Evolutionary conservation across 2,888 invertebrate species (phyloP).

Genomic region (Pyrocoelia pectoralis): DNA sequence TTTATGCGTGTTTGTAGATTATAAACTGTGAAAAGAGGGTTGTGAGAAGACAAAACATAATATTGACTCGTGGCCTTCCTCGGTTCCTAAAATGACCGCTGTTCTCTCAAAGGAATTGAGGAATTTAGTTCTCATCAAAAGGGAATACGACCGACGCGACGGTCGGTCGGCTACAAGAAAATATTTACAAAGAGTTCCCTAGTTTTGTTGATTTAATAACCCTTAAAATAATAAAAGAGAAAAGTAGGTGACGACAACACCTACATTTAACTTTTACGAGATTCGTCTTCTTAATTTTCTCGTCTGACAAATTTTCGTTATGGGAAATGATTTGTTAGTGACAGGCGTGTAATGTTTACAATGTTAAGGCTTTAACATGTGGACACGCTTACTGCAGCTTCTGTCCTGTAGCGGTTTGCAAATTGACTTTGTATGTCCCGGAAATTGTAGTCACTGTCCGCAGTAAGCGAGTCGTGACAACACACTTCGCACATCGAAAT

Average conservation of each 20-base stretch:
- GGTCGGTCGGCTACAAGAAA: slow-evolving; percentile 21
- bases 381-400: slow-evolving; percentile 36
- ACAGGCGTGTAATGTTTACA: slow-evolving; percentile 27
- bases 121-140: slow-evolving; percentile 30
- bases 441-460: slow-evolving; percentile 54
- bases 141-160: background rate
- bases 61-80: slow-evolving; percentile 42
- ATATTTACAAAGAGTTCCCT: slow-evolving; percentile 28
- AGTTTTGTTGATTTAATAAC: slow-evolving; percentile 24
- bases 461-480: slow-evolving; percentile 50
- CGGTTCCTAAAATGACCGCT: slow-evolving; percentile 39
- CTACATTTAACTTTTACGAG: no score
- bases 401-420: slow-evolving; percentile 41
- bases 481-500: slow-evolving; percentile 20
- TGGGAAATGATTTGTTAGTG: slow-evolving; percentile 33
- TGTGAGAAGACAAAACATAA: slow-evolving; percentile 37
- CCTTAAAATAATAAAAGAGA: slow-evolving; percentile 13
- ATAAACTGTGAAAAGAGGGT: slow-evolving; percentile 8
- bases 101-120: slow-evolving; percentile 34
- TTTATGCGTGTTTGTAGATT: background rate
- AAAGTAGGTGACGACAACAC: background rate
- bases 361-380: slow-evolving; percentile 19
- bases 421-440: slow-evolving; percentile 59
- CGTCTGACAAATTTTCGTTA: no score
- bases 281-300: no score